A percentile compares a stretch with the other conserved stretches of the same genome.
Conservation (phyloP, 2,113 vertebrate species). For the Argyrosomus japonicus region DNA sequence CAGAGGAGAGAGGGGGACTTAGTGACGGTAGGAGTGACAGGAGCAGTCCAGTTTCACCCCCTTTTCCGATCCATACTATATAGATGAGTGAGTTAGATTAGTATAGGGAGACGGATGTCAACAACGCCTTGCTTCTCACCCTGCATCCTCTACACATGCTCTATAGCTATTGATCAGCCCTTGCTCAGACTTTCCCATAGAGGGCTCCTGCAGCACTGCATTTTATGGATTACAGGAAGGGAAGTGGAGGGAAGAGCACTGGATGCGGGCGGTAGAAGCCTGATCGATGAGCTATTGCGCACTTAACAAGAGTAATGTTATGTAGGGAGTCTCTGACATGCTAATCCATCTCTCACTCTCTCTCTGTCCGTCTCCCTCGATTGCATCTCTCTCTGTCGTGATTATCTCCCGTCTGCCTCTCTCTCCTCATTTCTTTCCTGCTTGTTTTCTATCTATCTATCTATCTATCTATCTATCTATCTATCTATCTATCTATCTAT, state of each 20-base stretch:
- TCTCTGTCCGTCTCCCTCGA: constrained; percentile 49
- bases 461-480: constrained; percentile 13
- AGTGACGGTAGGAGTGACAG: constrained; percentile 35
- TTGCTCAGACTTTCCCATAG: constrained; percentile 51
- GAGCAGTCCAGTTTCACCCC: constrained; percentile 9
- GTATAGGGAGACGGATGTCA: constrained; percentile 62
- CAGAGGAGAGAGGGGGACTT: constrained; percentile 18
- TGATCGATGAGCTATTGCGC: constrained; percentile 81
- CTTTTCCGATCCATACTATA: constrained; percentile 41
- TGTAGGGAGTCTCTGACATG: constrained; percentile 78
- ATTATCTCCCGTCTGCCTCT: constrained; percentile 39
- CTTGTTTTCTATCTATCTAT: constrained; percentile 4
- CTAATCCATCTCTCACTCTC: constrained; percentile 79
- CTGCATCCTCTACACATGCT: constrained; percentile 61
- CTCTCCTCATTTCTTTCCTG: neutral
- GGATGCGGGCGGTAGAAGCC: constrained; percentile 64
- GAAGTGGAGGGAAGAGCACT: constrained; percentile 64
- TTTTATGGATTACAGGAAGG: constrained; percentile 79
- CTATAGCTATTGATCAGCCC: constrained; percentile 72
- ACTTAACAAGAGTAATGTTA: constrained; percentile 84
- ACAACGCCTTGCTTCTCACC: constrained; percentile 45
- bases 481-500: constrained; percentile 16
- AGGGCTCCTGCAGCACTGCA: constrained; percentile 51
- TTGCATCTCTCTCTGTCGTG: constrained; percentile 47
- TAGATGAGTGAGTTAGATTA: constrained; percentile 55